Evolutionary conservation across 2,113 vertebrate species (phyloP), one percentile per base, ranked within the genome.

Genomic region (Tupaia tana): DNA sequence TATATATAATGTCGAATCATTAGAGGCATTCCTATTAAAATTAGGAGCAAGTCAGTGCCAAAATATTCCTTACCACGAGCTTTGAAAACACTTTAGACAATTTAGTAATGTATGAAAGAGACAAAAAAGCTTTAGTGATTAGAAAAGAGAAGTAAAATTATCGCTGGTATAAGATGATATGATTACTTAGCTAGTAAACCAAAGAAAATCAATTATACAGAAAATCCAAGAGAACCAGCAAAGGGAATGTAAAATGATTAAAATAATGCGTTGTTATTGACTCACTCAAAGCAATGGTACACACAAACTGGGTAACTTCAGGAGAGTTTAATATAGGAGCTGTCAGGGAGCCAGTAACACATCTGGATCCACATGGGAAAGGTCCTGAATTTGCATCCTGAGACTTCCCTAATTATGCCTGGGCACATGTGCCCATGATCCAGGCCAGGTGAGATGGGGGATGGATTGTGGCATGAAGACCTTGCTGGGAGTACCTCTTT

Each of bases 111-210:
- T 15, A 59, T 78, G 14, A 52, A 89, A 56, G 22, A 86, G 20
- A 78, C 34, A 81, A 16, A 84, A 87, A 86, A 27, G 4, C 86
- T 74, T 82, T 15, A 58, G 8, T 43, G 25, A 67, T 92, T 69
- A 74, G 22, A 79, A 83, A 93, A 54, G 31, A 63, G 63, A 95
- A 81, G 34, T 70, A 71, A 89, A 86, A 91, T 85, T 24, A 77
- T 64, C 13, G 18, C n/a, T 77, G 61, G 16, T 92, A 34, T 27
- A 43, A 89, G 19, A 71, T 64, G 67, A 74, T 80, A 34, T 54
- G 63, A 86, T 34, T 69, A 31, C 29, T 61, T 80, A 43, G 56
- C 14, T 24, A 56, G 19, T 69, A 73, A 54, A 81, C 59, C 54
- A 78, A 79, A 95, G 82, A 27, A 16, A 83, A 52, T 54, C 43